These are phyloP conservation scores for Pluvianellus socialis DNA, from an alignment of 2,113 vertebrate species.

Conservation along the genomic window DNA sequence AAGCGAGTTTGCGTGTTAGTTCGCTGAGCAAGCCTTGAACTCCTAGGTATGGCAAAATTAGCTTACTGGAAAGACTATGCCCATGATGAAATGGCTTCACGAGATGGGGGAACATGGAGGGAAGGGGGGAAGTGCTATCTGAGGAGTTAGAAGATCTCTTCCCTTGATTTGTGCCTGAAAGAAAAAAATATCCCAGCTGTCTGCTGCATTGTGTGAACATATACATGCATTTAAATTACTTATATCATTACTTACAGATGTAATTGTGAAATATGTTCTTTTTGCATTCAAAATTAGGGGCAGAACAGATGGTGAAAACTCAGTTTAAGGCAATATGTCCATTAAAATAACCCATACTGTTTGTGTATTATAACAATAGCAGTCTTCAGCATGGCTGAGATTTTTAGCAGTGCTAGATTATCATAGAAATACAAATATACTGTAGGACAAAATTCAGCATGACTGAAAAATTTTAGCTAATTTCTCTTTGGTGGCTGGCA, in stretches of 20 bases:
- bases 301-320: slow-evolving; percentile 80
- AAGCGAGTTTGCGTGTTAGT: slow-evolving; percentile 61
- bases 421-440: slow-evolving; percentile 43
- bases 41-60: slow-evolving; percentile 49
- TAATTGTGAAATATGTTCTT: slow-evolving; percentile 83
- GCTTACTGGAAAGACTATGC: slow-evolving; percentile 35
- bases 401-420: slow-evolving; percentile 17
- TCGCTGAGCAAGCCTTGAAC: slow-evolving; percentile 68
- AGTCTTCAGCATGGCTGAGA: slow-evolving; percentile 48
- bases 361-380: slow-evolving; percentile 68
- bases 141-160: slow-evolving; percentile 50
- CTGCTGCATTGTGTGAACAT: slow-evolving; percentile 76
- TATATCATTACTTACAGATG: slow-evolving; percentile 85
- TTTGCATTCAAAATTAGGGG: slow-evolving; percentile 77
- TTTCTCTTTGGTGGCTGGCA: not conserved
- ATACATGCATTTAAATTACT: slow-evolving; percentile 84
- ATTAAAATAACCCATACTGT: slow-evolving; percentile 76
- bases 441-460: not conserved
- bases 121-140: slow-evolving; percentile 2
- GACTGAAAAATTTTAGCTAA: not conserved
- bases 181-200: slow-evolving; percentile 72
- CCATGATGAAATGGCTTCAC: slow-evolving; percentile 22
- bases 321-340: slow-evolving; percentile 79
- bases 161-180: slow-evolving; percentile 71
- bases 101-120: not conserved